Percentiles rank a stretch among this genome's conserved stretches.
These are phyloP conservation scores for Physocephala rufipes DNA, from an alignment of 2,888 invertebrate genomes.

Conservation along the genomic window DNA sequence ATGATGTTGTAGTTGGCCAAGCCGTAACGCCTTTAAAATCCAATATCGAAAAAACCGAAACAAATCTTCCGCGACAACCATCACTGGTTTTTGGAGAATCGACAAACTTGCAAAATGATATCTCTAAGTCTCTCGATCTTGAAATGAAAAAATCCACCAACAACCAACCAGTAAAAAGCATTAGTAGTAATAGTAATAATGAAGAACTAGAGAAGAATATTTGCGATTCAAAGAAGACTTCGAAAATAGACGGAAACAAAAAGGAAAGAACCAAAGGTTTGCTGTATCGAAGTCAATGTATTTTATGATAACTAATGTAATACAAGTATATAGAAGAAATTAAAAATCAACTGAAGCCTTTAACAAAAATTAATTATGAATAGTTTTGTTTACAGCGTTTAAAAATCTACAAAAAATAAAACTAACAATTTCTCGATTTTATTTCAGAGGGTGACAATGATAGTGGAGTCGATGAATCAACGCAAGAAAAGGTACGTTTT, in stretches of 20 bases:
- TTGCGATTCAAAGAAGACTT: constrained; percentile 24
- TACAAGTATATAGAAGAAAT: constrained; percentile 35
- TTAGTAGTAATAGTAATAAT: neutral
- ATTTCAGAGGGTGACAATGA: constrained; percentile 83
- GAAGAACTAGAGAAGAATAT: too few relatives aligned
- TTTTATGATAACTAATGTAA: neutral
- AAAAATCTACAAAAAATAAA: too few relatives aligned
- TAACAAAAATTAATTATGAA: neutral
- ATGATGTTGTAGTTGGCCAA: constrained; percentile 64
- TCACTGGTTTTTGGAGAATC: constrained; percentile 52
- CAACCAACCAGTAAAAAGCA: neutral
- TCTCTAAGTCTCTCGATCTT: too few relatives aligned
- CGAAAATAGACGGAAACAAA: neutral
- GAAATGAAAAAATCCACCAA: neutral
- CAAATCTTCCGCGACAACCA: constrained; percentile 49
- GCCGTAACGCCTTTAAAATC: constrained; percentile 61
- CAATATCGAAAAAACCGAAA: constrained; percentile 50
- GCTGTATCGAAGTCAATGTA: neutral
- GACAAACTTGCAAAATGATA: too few relatives aligned
- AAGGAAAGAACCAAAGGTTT: neutral
- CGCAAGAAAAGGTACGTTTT: constrained; percentile 79
- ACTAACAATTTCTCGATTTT: constrained; percentile 50
- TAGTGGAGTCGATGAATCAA: constrained; percentile 83
- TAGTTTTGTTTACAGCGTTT: constrained; percentile 11
- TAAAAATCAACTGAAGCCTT: constrained; percentile 46